Base-by-base conservation (phyloP, 2,888 invertebrate species). In the Dendrolimus pini region DNA sequence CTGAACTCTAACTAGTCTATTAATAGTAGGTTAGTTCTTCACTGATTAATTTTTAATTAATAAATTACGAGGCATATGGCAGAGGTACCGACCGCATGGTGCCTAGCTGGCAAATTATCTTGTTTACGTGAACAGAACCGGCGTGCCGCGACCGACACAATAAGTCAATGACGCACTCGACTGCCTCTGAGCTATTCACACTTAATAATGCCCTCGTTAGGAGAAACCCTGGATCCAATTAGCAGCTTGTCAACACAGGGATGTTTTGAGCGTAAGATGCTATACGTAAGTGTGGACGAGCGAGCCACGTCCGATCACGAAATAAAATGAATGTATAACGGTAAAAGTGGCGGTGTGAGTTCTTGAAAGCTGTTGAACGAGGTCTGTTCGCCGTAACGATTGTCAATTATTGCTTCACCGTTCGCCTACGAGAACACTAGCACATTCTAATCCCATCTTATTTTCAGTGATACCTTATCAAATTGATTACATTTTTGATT, bases 281-380 rank as follows among this genome's bases (percentile, higher is more conserved):
- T 30, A 6, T 30, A 30, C 30, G 63, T 61, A 59, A 72, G 68
- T 65, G 69, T 67, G 72, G 73, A 78, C 83, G 82, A 77, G 80
- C 76, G 74, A 75, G 72, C 84, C 75, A 80, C 80, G 82, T 75
- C 76, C 78, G 78, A 77, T 77, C 81, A 80, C 78, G 68, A 82
- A 84, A 80, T 77, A 80, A 89, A 89, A 89, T 89, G 89, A 88
- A 82, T 82, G 85, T 75, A 71, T 88, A 89, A 89, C 90, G 88
- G 89, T 90, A 90, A 89, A 89, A 85, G 89, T 85, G 75, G 80
- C 78, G 83, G 82, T 77, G 78, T 73, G 78, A 80, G 74, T 74
- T 79, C 80, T 87, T 78, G 89, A 90, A 90, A 90, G 89, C 84
- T 78, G 87, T 78, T 75, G 66, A 80, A 78, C 87, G 75, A 80